Evolutionary conservation across 2,797 vertebrate species (phyloP), one percentile per base, ranked within the genome.

Genomic region (Eupleurogrammus muticus): DNA sequence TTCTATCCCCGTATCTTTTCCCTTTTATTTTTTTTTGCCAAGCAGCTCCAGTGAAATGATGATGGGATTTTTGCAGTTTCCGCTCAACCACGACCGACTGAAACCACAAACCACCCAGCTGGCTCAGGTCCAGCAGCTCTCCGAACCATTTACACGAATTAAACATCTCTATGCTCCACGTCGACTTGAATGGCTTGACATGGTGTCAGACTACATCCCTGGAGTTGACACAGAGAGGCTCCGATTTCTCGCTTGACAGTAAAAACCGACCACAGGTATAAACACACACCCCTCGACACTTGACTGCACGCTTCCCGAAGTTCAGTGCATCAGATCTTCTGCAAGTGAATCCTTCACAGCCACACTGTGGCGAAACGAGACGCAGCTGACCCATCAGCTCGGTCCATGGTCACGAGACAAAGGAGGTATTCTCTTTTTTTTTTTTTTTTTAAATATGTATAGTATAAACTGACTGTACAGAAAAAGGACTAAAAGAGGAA

Each of bases 351-450:
- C 66, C 62, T 80, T 78, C 57, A 48, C 61, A 66, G 82, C 85
- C 87, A 82, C 87, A 84, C 77, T 90, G 85, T 87, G 87, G 89
- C 83, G 42, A 83, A 85, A 79, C 38, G 2, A 80, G 79, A 79
- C 13, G 49, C 56, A 80, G 80, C 79, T 77, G 76, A 88, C 73
- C 64, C 17, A 66, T 87, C 84, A 82, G 85, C 85, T 73, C 40
- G 21, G 79, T 81, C 81, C 77, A 70, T 34, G 69, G 58, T 76
- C 68, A 74, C 67, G 6, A 82, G 56, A 82, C 40, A 10, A 52
- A 75, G 63, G 73, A 86, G 75, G 76, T 73, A 56, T 71, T 12
- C 10, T 11, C 7, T 36, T 42, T 77, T 69, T 28, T 53, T 47
- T 58, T 64, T n/a, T 67, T 32, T 55, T 35, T n/a, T n/a, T n/a